These are phyloP conservation scores for Calameuta pallipes DNA, from an alignment of 2,888 invertebrate species.

Conservation along the genomic window DNA sequence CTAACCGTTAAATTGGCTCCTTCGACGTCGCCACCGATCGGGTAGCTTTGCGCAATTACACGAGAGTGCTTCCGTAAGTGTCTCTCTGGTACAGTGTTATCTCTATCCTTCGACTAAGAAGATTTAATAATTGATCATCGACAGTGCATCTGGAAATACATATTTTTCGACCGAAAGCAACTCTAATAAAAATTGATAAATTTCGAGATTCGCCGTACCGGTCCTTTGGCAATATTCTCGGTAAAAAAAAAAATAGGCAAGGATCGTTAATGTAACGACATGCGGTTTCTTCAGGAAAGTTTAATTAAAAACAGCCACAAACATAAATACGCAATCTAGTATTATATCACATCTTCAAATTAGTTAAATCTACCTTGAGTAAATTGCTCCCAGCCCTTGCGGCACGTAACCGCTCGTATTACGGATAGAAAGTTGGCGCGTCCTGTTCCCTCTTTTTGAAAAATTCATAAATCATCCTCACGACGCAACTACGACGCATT, in stretches of 20 bases:
- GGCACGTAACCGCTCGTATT: neutral
- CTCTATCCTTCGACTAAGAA: neutral
- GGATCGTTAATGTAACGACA: neutral
- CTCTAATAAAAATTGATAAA: neutral
- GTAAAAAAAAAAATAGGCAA: neutral
- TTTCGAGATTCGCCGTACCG: neutral
- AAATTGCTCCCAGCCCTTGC: neutral
- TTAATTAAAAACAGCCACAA: neutral
- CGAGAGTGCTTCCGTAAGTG: neutral
- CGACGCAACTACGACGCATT: neutral
- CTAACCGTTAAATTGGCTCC: conserved; percentile 1
- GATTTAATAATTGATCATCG: neutral
- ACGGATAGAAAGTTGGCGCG: neutral
- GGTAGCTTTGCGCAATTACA: neutral
- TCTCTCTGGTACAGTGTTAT: neutral
- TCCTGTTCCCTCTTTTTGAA: neutral
- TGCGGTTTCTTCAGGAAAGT: neutral
- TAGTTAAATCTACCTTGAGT: neutral
- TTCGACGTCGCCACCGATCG: neutral
- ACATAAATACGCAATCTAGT: neutral
- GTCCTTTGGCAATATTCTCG: neutral
- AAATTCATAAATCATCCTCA: neutral
- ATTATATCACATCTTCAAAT: neutral
- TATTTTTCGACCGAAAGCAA: neutral
- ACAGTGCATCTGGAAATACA: neutral